phyloP scores from a whole-genome alignment of 1,140 invertebrate genomes.

The Thalassaphorura encarpata region DNA sequence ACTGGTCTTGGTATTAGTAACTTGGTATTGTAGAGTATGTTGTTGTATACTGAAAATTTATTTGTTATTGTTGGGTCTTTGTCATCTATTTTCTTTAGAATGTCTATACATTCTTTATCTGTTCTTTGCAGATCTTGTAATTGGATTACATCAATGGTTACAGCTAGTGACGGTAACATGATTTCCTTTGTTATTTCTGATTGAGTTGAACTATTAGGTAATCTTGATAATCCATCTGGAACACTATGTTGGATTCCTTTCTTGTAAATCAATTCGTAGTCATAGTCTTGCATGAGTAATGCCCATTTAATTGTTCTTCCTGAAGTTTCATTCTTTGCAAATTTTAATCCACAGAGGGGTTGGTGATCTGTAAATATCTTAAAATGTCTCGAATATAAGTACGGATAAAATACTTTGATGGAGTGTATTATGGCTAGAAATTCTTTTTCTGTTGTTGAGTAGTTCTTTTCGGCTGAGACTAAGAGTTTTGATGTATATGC shows the following conservation, averaged over 20 bases:
- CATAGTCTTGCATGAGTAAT: slow-evolving; percentile 31
- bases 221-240: slow-evolving; percentile 29
- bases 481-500: slow-evolving; percentile 28
- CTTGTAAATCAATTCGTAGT: slow-evolving; percentile 31
- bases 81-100: neutral
- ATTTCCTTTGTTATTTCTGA: neutral
- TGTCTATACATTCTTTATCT: neutral
- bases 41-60: neutral
- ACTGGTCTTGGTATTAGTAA: neutral
- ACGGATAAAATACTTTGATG: slow-evolving; percentile 32
- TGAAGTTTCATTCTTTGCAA: slow-evolving; percentile 34
- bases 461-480: slow-evolving; percentile 31
- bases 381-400: slow-evolving; percentile 27
- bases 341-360: slow-evolving; percentile 16
- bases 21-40: neutral
- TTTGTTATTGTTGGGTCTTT: neutral
- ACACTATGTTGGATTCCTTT: slow-evolving; percentile 29
- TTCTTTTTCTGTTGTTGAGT: slow-evolving; percentile 32
- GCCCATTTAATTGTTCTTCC: slow-evolving; percentile 33
- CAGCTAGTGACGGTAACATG: slow-evolving; percentile 6
- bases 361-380: slow-evolving; percentile 31
- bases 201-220: neutral
- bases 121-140: neutral
- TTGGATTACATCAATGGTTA: neutral
- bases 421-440: slow-evolving; percentile 30